Evolutionary conservation across 2,888 invertebrate genomes (phyloP), one percentile per base, ranked within the genome.

Genomic region (Hemithea aestivaria): DNA sequence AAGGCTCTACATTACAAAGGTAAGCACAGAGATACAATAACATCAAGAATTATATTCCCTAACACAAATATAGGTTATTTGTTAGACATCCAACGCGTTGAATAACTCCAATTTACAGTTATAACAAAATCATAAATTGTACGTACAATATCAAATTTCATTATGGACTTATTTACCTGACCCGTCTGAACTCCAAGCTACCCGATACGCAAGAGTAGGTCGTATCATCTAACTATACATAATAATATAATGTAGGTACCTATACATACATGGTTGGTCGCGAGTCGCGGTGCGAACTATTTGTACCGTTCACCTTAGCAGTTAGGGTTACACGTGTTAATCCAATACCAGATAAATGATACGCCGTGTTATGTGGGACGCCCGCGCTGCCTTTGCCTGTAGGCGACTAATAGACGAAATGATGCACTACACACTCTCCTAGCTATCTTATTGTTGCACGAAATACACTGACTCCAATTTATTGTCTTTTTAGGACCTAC

Each of bases 251-350:
- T 21, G 9, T 8, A 40, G 22, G 1, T 40, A 66, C 67, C 63
- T 61, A n/a, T n/a, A 63, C 43, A 42, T 44, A 32, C 66, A 71
- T 65, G 70, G 64, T 65, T 57, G 61, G 58, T 66, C 16, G 2
- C 16, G n/a, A 16, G 16, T 16, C 64, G 67, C 63, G 65, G 65
- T 65, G 57, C 67, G 49, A 59, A 66, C 76, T 71, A 80, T 82
- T 82, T 82, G 81, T 81, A 80, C 74, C 78, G 75, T 78, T 81
- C 78, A 77, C 60, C 54, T 62, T 61, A 49, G 60, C 69, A 66
- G 70, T 67, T 74, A 70, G 62, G 67, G 74, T 75, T 77, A 73
- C 76, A 75, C 63, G 64, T 67, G 70, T 61, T 63, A 67, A 73
- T 76, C 66, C 64, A 69, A 71, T 71, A 66, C 66, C 55, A 59